Evolutionary conservation across 2,113 vertebrate genomes (phyloP).

Genomic region (Mesoclemmys tuberculata): DNA sequence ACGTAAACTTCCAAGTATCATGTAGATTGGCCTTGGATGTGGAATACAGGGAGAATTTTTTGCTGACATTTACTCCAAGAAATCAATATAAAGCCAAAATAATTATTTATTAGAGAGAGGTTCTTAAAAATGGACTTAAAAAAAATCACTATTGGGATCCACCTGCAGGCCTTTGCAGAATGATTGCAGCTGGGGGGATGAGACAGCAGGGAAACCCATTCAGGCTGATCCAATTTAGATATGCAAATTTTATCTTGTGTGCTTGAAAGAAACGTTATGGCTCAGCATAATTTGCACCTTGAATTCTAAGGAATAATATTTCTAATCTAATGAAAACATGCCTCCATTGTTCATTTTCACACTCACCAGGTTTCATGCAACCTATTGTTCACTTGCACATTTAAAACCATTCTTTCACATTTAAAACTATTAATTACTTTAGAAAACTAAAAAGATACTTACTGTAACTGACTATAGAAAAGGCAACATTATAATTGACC

Average conservation of each 20-base stretch:
- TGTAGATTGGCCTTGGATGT: slow-evolving; percentile 30
- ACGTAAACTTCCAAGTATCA: slow-evolving; percentile 50
- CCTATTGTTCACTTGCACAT: slow-evolving; percentile 9
- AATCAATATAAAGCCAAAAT: slow-evolving; percentile 57
- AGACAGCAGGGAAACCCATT: slow-evolving; percentile 77
- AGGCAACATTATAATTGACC: not conserved
- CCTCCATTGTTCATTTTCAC: slow-evolving; percentile 61
- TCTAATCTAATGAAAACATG: slow-evolving; percentile 82
- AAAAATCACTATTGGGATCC: slow-evolving; percentile 70
- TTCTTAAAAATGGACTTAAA: slow-evolving; percentile 66
- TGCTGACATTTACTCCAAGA: slow-evolving; percentile 44
- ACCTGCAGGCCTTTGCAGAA: slow-evolving; percentile 71
- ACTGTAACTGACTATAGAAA: not conserved
- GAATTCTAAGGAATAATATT: slow-evolving; percentile 79
- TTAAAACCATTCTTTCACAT: slow-evolving; percentile 33
- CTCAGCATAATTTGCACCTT: slow-evolving; percentile 78
- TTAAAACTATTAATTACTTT: slow-evolving; percentile 53
- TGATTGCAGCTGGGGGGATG: slow-evolving; percentile 59
- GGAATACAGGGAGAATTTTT: not conserved
- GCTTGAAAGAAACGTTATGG: slow-evolving; percentile 78
- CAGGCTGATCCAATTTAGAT: slow-evolving; percentile 87
- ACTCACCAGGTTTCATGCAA: slow-evolving; percentile 43
- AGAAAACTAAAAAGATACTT: not conserved
- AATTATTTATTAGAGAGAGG: slow-evolving; percentile 35
- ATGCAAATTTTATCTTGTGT: slow-evolving; percentile 83